Evolutionary conservation across 2,113 vertebrate genomes (phyloP).

Genomic region (Speoplatyrhinus poulsoni): DNA sequence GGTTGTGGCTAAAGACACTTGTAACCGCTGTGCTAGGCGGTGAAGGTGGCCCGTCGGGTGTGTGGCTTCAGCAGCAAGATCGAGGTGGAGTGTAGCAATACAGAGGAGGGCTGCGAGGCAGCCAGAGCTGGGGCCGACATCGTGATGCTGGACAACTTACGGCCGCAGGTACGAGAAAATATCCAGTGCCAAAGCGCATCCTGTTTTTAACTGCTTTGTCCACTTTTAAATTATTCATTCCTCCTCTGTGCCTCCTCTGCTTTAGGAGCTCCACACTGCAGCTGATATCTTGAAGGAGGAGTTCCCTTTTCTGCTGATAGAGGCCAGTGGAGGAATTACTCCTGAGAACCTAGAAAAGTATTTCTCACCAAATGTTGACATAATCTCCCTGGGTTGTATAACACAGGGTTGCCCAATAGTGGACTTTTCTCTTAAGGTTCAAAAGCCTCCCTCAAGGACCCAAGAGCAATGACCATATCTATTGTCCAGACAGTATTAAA

Average conservation of each 20-base stretch:
- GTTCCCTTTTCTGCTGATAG: slow-evolving; percentile 72
- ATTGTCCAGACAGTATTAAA: no score
- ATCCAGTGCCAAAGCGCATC: background rate
- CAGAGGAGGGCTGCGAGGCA: slow-evolving; percentile 72
- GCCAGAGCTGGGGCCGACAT: slow-evolving; percentile 77
- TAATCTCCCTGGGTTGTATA: slow-evolving; percentile 84
- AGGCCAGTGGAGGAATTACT: slow-evolving; percentile 83
- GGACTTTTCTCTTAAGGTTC: slow-evolving; percentile 85
- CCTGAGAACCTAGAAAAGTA: slow-evolving; percentile 68
- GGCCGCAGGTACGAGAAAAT: slow-evolving; percentile 67
- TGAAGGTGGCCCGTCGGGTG: slow-evolving; percentile 60
- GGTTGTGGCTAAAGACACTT: background rate
- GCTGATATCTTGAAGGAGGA: slow-evolving; percentile 71
- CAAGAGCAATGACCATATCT: background rate
- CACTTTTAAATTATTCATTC: background rate
- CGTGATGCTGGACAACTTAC: slow-evolving; percentile 84
- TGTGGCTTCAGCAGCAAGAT: slow-evolving; percentile 79
- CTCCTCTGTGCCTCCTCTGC: slow-evolving; percentile 14
- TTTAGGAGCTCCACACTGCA: slow-evolving; percentile 74
- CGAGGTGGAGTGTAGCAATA: slow-evolving; percentile 81
- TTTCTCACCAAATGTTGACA: slow-evolving; percentile 76
- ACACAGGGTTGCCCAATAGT: slow-evolving; percentile 81
- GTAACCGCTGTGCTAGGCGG: slow-evolving; percentile 55
- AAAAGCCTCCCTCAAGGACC: slow-evolving; percentile 13
- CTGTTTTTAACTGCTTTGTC: background rate